These are phyloP conservation scores for Sardinella longiceps DNA, from an alignment of 2,797 vertebrate genomes.

Conservation along the genomic window DNA sequence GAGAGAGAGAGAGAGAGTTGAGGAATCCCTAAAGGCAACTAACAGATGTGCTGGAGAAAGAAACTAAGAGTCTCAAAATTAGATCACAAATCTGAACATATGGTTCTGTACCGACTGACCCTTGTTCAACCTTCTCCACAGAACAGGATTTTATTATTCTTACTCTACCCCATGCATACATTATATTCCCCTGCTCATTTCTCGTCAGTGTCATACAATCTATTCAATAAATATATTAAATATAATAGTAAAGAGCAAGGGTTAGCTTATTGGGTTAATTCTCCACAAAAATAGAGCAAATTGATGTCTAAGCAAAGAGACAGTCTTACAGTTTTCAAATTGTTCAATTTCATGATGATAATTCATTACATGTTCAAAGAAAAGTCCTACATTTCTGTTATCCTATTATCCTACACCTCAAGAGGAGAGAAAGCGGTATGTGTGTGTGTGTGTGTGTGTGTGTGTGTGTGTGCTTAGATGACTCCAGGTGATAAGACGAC, in stretches of 20 bases:
- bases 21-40: constrained; percentile 1
- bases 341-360: not conserved
- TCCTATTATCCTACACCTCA: not conserved
- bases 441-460: not conserved
- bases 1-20: not conserved
- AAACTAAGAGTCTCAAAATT: not conserved
- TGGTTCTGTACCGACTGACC: not conserved
- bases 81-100: not conserved
- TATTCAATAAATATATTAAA: not conserved
- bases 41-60: constrained; percentile 9
- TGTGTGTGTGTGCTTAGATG: not conserved
- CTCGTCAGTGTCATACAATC: not conserved
- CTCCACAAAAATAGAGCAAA: not conserved
- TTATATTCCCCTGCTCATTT: not conserved
- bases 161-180: not conserved
- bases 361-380: not conserved
- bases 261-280: not conserved
- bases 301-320: not conserved
- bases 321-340: not conserved
- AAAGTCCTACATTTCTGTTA: not conserved
- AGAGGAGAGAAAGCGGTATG: not conserved
- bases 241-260: not conserved
- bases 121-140: not conserved
- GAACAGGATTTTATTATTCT: not conserved
- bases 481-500: constrained; percentile 21